phyloP scores from a whole-genome alignment of 2,888 invertebrate species.

The Drosophila picticornis region DNA sequence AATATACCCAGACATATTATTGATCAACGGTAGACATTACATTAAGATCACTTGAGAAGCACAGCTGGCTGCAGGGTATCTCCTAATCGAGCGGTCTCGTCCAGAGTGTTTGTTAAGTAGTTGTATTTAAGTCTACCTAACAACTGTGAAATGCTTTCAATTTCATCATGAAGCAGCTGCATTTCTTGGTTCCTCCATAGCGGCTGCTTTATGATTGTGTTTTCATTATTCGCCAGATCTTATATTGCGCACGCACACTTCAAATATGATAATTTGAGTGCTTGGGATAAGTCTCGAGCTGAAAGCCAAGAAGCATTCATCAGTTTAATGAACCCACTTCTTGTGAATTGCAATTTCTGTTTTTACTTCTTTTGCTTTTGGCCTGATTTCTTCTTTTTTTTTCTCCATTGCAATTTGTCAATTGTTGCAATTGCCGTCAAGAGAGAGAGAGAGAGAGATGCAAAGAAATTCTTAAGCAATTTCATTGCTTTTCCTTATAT shows the following conservation, averaged over 20 bases:
- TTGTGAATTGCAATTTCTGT: constrained; percentile 52
- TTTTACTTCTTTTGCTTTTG: constrained; percentile 21
- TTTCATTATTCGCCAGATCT: constrained; percentile 3
- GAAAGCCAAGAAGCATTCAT: constrained; percentile 23
- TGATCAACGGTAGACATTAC: background rate
- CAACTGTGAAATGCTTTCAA: background rate
- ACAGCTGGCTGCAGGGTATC: background rate
- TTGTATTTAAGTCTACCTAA: background rate
- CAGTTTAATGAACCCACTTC: constrained; percentile 61
- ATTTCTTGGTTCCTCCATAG: background rate
- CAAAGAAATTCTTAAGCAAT: constrained; percentile 57
- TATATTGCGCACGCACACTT: background rate
- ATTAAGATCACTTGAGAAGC: background rate
- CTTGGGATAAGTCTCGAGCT: constrained; percentile 10
- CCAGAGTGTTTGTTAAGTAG: background rate
- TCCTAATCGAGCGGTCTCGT: background rate
- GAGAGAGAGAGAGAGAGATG: background rate
- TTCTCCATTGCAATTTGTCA: constrained; percentile 47
- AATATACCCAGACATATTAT: background rate
- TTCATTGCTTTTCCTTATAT: constrained; percentile 43
- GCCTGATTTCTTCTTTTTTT: constrained; percentile 28
- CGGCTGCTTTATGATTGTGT: background rate
- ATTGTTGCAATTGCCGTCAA: constrained; percentile 57
- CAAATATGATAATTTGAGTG: constrained; percentile 17
- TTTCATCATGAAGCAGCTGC: background rate